Conservation (phyloP, 2,888 invertebrate species). For the Chymomyza amoena region DNA sequence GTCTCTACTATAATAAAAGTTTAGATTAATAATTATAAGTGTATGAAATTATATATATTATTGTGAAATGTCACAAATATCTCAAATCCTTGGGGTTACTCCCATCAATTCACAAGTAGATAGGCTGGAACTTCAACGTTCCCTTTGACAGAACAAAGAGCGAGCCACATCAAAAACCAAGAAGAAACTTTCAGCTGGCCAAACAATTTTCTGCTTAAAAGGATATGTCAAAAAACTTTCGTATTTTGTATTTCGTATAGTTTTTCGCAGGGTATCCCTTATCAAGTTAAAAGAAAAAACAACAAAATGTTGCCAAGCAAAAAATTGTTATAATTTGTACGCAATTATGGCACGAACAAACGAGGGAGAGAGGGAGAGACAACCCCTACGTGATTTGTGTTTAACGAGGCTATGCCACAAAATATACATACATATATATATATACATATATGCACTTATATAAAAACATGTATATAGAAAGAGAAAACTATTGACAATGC, state of each 20-base stretch:
- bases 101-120: not conserved
- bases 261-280: conserved; percentile 39
- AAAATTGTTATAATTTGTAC: conserved; percentile 58
- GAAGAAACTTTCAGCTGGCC: conserved; percentile 36
- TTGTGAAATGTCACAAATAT: too few relatives aligned
- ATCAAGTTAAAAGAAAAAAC: conserved; percentile 33
- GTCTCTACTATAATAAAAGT: too few relatives aligned
- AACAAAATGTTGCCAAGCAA: conserved; percentile 32
- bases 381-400: conserved; percentile 66
- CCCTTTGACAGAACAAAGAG: not conserved
- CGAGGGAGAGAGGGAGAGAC: conserved; percentile 21
- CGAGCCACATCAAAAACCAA: not conserved
- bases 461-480: not conserved
- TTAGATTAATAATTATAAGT: too few relatives aligned
- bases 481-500: conserved; percentile 69
- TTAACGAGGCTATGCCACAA: conserved; percentile 49
- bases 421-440: not conserved
- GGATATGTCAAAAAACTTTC: conserved; percentile 70
- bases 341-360: conserved; percentile 47
- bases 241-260: not conserved
- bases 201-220: conserved; percentile 73
- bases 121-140: not conserved
- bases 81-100: too few relatives aligned
- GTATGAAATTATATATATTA: too few relatives aligned
- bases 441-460: not conserved